Evolutionary conservation across 2,797 vertebrate species (phyloP).

Genomic region (Psittacula echo): DNA sequence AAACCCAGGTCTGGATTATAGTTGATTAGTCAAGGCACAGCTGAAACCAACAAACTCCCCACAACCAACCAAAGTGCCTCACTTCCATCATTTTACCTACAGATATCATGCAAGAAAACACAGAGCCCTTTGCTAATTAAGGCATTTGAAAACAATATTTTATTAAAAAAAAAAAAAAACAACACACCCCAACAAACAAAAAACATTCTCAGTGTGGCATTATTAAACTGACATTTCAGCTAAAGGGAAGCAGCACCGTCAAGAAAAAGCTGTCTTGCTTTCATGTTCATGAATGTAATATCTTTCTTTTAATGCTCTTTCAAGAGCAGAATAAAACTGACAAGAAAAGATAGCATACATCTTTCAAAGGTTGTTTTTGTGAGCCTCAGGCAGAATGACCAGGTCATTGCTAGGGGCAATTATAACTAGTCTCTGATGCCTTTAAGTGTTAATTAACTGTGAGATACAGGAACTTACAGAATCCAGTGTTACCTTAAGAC

Average conservation of each 20-base stretch:
- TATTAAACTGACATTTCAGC: background rate
- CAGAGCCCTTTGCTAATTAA: background rate
- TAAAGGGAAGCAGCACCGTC: background rate
- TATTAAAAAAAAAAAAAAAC: background rate
- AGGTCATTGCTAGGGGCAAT: background rate
- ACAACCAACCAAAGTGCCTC: background rate
- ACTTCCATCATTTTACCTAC: background rate
- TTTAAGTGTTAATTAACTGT: background rate
- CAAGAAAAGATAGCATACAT: background rate
- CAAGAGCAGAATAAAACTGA: background rate
- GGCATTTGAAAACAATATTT: background rate
- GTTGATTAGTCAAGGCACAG: background rate
- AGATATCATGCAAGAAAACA: background rate
- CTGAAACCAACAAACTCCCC: background rate
- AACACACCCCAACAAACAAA: background rate
- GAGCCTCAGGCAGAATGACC: background rate
- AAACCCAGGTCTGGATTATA: background rate
- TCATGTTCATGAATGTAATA: background rate
- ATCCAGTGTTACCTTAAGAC: background rate
- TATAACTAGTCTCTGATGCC: background rate
- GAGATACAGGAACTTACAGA: background rate
- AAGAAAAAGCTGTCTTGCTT: background rate
- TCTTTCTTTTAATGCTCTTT: background rate
- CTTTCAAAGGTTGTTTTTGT: background rate
- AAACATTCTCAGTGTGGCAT: background rate